A percentile compares a stretch with the other conserved stretches of the same genome.
These are phyloP conservation scores for Patella depressa DNA, from an alignment of 2,888 invertebrate genomes.

Conservation along the genomic window DNA sequence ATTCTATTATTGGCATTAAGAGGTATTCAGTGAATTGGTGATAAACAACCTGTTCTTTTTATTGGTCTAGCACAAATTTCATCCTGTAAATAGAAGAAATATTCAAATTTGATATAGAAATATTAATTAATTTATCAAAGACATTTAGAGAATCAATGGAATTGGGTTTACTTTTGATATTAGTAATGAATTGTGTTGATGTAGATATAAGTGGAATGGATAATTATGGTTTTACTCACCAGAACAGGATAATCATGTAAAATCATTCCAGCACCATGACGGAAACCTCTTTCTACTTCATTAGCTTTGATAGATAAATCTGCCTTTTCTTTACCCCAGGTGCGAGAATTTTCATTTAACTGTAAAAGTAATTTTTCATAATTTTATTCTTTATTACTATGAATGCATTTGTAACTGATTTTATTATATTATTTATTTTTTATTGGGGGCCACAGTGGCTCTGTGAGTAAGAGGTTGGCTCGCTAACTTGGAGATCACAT, in stretches of 20 bases:
- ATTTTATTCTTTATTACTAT: not conserved
- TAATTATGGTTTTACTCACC: slow-evolving; percentile 40
- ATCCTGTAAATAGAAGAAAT: not conserved
- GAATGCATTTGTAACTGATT: not conserved
- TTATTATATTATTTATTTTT: no score
- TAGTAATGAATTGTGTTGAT: not conserved
- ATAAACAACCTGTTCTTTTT: not conserved
- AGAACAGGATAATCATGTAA: slow-evolving; percentile 59
- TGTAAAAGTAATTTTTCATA: slow-evolving; percentile 33
- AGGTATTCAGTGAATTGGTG: not conserved
- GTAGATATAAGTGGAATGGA: not conserved
- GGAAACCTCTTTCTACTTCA: slow-evolving; percentile 66
- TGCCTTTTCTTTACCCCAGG: slow-evolving; percentile 69
- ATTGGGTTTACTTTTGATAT: not conserved
- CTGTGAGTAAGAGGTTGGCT: no score
- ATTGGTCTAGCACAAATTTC: not conserved
- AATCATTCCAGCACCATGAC: slow-evolving; percentile 51
- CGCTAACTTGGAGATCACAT: no score
- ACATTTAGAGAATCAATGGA: not conserved
- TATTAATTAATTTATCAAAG: not conserved
- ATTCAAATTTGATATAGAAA: not conserved
- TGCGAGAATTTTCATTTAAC: slow-evolving; percentile 64
- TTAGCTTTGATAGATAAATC: slow-evolving; percentile 60
- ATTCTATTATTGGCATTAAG: no score
- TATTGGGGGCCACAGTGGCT: no score